Percentiles rank a stretch among this genome's conserved stretches.
Evolutionary conservation across 2,113 vertebrate genomes (phyloP).

Genomic region (Lota lota): DNA sequence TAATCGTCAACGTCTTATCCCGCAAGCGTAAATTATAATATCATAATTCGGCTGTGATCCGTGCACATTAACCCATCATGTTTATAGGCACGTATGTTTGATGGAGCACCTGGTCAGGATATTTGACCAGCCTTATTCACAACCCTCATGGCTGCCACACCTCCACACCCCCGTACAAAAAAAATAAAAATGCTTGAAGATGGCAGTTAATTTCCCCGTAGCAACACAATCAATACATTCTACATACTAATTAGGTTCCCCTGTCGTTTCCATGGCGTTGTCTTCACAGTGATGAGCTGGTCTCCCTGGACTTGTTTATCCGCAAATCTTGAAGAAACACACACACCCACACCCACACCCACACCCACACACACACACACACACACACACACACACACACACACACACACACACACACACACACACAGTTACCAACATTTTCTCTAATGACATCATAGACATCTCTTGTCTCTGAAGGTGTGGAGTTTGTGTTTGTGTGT

Average conservation of each 20-base stretch:
- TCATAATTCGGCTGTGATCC: slow-evolving; percentile 45
- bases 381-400: too few relatives aligned
- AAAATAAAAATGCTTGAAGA: slow-evolving; percentile 49
- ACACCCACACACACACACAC: too few relatives aligned
- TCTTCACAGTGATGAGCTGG: slow-evolving; percentile 29
- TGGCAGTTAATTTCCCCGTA: slow-evolving; percentile 62
- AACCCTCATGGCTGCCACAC: background rate
- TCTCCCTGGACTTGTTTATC: slow-evolving; percentile 24
- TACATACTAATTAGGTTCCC: slow-evolving; percentile 70
- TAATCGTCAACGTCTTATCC: background rate
- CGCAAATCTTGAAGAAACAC: slow-evolving; percentile 25
- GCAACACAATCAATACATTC: slow-evolving; percentile 72
- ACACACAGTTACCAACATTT: too few relatives aligned
- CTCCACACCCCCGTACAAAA: too few relatives aligned
- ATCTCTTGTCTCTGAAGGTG: background rate
- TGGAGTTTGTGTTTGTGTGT: slow-evolving; percentile 21
- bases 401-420: too few relatives aligned
- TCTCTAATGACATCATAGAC: too few relatives aligned
- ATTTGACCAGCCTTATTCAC: slow-evolving; percentile 55
- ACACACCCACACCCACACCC: too few relatives aligned
- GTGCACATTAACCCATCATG: slow-evolving; percentile 25
- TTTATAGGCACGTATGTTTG: slow-evolving; percentile 43
- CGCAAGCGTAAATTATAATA: slow-evolving; percentile 2
- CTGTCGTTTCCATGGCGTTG: slow-evolving; percentile 60
- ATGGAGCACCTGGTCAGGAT: slow-evolving; percentile 32